Evolutionary conservation across 2,888 invertebrate species (phyloP).

Genomic region (Syritta pipiens): DNA sequence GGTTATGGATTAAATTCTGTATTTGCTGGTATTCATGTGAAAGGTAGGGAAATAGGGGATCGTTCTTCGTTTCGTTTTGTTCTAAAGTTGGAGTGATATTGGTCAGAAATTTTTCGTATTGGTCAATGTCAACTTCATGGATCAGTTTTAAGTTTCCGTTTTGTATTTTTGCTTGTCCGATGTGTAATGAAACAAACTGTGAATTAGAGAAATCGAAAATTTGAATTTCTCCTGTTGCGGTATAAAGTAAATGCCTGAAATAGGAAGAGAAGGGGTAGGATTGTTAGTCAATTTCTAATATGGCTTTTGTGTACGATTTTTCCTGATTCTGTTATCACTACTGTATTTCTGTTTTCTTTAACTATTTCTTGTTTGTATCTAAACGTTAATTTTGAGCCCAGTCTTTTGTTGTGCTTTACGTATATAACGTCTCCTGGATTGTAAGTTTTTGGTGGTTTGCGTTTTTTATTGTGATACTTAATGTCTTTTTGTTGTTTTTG

Average conservation of each 20-base stretch:
- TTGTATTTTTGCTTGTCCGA: constrained; percentile 15
- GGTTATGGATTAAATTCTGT: not conserved
- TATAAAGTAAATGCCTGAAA: constrained; percentile 1
- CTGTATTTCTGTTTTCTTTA: constrained; percentile 2
- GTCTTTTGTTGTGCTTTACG: constrained; percentile 17
- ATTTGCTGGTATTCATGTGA: constrained; percentile 7
- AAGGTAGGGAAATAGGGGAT: constrained; percentile 5
- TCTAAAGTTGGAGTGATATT: not conserved
- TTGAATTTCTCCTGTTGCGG: constrained; percentile 18
- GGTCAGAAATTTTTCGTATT: not conserved
- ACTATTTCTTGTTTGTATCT: constrained; percentile 10
- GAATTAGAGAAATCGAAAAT: constrained; percentile 37
- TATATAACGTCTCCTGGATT: constrained; percentile 7
- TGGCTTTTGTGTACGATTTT: constrained; percentile 47
- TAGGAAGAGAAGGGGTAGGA: not conserved
- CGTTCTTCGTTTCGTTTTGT: not conserved
- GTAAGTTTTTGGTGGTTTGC: not conserved
- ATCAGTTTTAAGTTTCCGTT: too few relatives aligned
- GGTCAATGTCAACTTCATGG: constrained; percentile 40
- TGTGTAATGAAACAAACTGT: constrained; percentile 18
- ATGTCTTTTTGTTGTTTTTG: constrained; percentile 12
- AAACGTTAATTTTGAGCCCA: too few relatives aligned
- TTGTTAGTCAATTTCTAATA: constrained; percentile 47
- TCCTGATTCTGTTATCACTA: constrained; percentile 19
- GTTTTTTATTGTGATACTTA: constrained; percentile 2